A percentile compares a stretch with the other conserved stretches of the same genome.
These are phyloP conservation scores for Rhagoletis zephyria DNA, from an alignment of 1,140 invertebrate genomes.

Conservation along the genomic window DNA sequence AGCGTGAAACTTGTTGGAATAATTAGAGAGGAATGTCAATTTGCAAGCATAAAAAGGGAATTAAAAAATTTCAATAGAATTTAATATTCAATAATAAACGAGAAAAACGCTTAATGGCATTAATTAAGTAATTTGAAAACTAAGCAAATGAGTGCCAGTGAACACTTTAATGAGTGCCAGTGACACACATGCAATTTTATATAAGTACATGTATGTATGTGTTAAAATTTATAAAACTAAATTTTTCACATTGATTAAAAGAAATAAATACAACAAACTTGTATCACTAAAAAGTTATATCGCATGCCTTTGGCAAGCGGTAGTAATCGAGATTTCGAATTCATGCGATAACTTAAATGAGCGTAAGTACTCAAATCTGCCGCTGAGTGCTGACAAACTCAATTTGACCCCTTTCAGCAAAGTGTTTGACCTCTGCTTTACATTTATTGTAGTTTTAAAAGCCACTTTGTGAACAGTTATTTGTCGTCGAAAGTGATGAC, in stretches of 20 bases:
- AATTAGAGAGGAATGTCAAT: constrained; percentile 17
- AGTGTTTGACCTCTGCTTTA: neutral
- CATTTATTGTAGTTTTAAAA: neutral
- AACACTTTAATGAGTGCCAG: neutral
- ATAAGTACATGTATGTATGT: neutral
- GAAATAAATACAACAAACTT: no score
- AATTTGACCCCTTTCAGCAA: constrained; percentile 1
- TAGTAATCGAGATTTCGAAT: neutral
- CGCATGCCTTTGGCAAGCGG: no score
- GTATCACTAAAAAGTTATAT: no score
- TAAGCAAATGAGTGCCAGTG: neutral
- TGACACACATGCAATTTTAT: neutral
- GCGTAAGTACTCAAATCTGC: neutral
- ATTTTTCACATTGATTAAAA: no score
- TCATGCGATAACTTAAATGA: neutral
- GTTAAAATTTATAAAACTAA: no score
- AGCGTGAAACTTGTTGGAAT: neutral
- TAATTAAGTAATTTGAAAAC: constrained; percentile 6
- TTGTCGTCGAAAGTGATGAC: constrained; percentile 6
- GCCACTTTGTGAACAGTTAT: constrained; percentile 16
- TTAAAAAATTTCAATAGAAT: neutral
- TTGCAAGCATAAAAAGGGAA: neutral
- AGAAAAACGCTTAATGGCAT: neutral
- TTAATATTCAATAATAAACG: neutral
- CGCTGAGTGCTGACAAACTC: neutral